Base-by-base conservation (phyloP, 1,140 invertebrate genomes). In the Oryctes rhinoceros region DNA sequence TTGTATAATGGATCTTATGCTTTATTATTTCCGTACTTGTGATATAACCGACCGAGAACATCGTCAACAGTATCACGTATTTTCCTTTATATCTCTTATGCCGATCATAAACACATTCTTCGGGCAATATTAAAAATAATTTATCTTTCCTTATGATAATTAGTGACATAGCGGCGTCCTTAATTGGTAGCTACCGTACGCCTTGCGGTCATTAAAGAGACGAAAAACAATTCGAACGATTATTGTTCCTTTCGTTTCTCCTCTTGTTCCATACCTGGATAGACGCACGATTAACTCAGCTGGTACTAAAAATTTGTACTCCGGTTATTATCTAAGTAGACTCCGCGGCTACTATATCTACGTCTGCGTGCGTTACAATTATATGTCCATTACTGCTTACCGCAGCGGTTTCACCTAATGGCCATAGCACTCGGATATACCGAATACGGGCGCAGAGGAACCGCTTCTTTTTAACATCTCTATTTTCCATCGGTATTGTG, bases 41-140 rank as follows among this genome's bases (percentile, higher is more conserved):
- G 18, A 59, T 59, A 59, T 6, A 59, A 59, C 53, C 2, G n/a
- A 59, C 18, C 15, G 15, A 59, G 53, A 59, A 59, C 24, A 71
- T 71, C 24, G 35, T 71, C 20, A 24, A 37, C 20, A 71, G 35
- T 71, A 71, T 71, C 65, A 71, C 65, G 65, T 71, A 71, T 24
- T 71, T 71, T 71, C 13, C 65, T 37, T 71, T 24, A 71, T 71
- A 71, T 71, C 65, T 71, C 24, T 35, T 71, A 71, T 9, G 35
- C 1, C 65, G 65, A 71, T 71, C 65, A 37, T 71, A 71, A 71
- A 71, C 35, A 71, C 65, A 71, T 71, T 71, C 65, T 71, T 24
- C 65, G 65, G 35, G 65, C 65, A 71, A 71, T 71, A 71, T 71
- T 71, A 71, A 71, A 71, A 71, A 71, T 71, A 71, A 71, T 71